Percentiles rank a stretch among this genome's conserved stretches.
Evolutionary conservation across 2,888 invertebrate genomes (phyloP).

Genomic region (Pseudococcus viburni): DNA sequence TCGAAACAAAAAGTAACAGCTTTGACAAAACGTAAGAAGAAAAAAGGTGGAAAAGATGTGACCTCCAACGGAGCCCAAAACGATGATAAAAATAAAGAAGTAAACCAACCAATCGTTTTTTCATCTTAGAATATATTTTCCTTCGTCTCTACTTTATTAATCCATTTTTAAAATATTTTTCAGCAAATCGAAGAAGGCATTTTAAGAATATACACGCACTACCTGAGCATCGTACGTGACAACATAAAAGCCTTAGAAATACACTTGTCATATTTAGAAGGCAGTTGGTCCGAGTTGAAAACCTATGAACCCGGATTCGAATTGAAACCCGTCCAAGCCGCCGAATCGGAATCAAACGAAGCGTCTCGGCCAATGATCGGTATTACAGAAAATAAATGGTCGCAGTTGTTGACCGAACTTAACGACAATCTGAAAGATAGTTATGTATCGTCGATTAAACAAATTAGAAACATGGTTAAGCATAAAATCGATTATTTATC

Average conservation of each 20-base stretch:
- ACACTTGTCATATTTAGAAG: conserved; percentile 13
- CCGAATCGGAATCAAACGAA: neutral
- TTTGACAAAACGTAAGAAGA: conserved; percentile 47
- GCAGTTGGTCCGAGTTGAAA: conserved; percentile 53
- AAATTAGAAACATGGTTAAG: conserved; percentile 60
- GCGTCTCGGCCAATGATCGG: neutral
- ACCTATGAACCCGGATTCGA: conserved; percentile 51
- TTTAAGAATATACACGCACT: conserved; percentile 48
- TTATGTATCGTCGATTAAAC: conserved; percentile 60
- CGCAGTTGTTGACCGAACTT: conserved; percentile 39
- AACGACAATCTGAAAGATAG: conserved; percentile 60
- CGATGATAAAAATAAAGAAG: conserved; percentile 58
- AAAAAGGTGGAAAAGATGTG: conserved; percentile 61
- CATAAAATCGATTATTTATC: conserved; percentile 64
- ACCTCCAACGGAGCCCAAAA: neutral
- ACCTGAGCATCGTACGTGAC: conserved; percentile 41
- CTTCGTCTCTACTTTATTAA: neutral
- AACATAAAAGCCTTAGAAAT: conserved; percentile 56
- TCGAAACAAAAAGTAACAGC: conserved; percentile 46
- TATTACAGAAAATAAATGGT: conserved; percentile 59
- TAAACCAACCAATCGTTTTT: neutral
- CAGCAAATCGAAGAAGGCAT: conserved; percentile 58
- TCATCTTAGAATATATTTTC: neutral
- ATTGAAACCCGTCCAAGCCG: neutral
- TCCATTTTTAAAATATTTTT: neutral